Conservation (phyloP, 2,888 invertebrate genomes). For the Pantelozetes paolii region DNA sequence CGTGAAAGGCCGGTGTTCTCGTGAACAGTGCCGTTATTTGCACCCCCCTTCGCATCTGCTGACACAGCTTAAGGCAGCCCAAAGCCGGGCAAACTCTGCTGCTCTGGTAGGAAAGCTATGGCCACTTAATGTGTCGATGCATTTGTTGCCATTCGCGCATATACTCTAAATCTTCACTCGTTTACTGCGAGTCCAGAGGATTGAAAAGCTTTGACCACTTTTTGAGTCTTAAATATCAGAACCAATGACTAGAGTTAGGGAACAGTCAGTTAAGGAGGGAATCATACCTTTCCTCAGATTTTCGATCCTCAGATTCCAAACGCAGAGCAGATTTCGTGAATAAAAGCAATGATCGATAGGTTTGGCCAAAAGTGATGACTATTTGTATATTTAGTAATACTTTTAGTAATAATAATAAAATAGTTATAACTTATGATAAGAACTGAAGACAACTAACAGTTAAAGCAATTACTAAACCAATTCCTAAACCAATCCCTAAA, state of each 20-base stretch:
- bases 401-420: not conserved
- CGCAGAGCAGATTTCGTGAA: not conserved
- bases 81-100: slow-evolving; percentile 52
- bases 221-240: too few relatives aligned
- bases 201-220: not conserved
- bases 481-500: too few relatives aligned
- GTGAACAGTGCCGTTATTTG: slow-evolving; percentile 99
- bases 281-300: not conserved
- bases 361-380: slow-evolving; percentile 8
- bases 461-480: not conserved
- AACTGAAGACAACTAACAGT: not conserved
- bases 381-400: not conserved
- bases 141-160: slow-evolving; percentile 14
- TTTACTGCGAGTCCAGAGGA: not conserved
- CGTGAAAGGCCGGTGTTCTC: slow-evolving; percentile 97
- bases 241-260: too few relatives aligned
- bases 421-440: too few relatives aligned
- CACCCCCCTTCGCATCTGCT: slow-evolving; percentile 99
- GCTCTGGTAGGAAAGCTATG: slow-evolving; percentile 36
- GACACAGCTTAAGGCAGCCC: slow-evolving; percentile 80
- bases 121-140: slow-evolving; percentile 17
- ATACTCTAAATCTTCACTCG: not conserved
- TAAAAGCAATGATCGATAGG: not conserved
- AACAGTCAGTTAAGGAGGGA: too few relatives aligned
- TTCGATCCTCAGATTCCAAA: not conserved